Base-by-base conservation (phyloP, 2,888 invertebrate genomes). In the Tineola bisselliella region DNA sequence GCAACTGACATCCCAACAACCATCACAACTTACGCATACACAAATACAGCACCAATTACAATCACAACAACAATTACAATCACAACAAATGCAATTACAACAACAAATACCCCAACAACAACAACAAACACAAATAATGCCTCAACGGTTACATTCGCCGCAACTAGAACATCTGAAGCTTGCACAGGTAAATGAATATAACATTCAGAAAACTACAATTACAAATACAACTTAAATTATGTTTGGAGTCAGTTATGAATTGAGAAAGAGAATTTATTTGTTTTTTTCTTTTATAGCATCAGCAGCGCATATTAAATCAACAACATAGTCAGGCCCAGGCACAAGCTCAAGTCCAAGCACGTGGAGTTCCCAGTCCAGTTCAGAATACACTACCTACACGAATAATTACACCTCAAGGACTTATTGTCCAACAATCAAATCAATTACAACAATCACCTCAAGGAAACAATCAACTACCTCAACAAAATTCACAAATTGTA, bases 351-450 rank as follows among this genome's bases (percentile, higher is more conserved):
- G 38, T 19, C 0, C 59, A 44, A n/a, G 18, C 43, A 10, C 44
- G 48, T 30, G 30, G 59, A n/a, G 44, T 56, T 12, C 5, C 44
- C 8, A 58, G 43, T 44, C 61, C 43, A n/a, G 30, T 19, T 8
- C 13, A 11, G 8, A 30, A 12, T n/a, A 31, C 56, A 11, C 62
- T 57, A 30, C 25, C 60, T n/a, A 62, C 62, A 8, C 44, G 62
- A 13, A 76, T 86, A 60, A 80, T 84, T 60, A 86, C 84, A 11
- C 81, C 75, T 6, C 86, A 84, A 66, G 87, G 87, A 43, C 84
- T 84, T 12, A 83, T 84, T 63, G 81, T 84, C 2, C 79, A 82
- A 1, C 83, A 82, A 66, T 71, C 72, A 56, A 66, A 74, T 8
- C 73, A 77, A 62, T 62, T 74, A 30, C 79, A 77, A 59, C 74